phyloP scores from a whole-genome alignment of 2,113 vertebrate species.

The Octodon degus region DNA sequence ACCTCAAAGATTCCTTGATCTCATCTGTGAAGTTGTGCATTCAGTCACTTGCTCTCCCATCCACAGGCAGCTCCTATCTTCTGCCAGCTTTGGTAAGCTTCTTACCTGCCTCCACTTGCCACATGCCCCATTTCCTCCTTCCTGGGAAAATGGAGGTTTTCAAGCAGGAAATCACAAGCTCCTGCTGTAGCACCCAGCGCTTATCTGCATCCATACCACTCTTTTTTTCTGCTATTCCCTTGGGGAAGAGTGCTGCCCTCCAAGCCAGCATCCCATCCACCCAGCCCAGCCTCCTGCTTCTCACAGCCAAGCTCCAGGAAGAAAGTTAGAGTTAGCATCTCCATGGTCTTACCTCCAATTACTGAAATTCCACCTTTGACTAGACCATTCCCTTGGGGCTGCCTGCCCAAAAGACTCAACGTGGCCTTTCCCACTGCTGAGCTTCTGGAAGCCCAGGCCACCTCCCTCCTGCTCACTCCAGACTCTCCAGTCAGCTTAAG shows the following conservation, averaged over 20 bases:
- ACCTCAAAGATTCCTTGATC: rapidly evolving
- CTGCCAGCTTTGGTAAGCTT: neutral
- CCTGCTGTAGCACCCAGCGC: neutral
- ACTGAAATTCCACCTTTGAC: neutral
- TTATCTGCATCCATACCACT: neutral
- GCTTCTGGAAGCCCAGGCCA: neutral
- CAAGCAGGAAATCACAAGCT: neutral
- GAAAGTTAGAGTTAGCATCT: neutral
- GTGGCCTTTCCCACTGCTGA: too few species aligned
- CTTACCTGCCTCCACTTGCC: neutral
- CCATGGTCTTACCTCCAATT: neutral
- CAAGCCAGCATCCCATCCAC: rapidly evolving
- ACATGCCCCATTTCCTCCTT: neutral
- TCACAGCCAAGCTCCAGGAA: neutral
- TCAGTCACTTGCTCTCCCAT: neutral
- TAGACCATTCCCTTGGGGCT: neutral
- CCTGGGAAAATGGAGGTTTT: neutral
- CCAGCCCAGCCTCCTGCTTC: neutral
- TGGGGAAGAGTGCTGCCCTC: neutral
- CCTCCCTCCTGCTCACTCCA: too few species aligned
- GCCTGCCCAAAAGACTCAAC: neutral
- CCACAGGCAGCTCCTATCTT: neutral
- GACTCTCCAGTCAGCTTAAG: neutral
- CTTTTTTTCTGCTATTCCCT: rapidly evolving
- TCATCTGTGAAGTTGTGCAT: neutral